Conservation (phyloP, 1,140 invertebrate genomes). For the Cyrtorhinus lividipennis region DNA sequence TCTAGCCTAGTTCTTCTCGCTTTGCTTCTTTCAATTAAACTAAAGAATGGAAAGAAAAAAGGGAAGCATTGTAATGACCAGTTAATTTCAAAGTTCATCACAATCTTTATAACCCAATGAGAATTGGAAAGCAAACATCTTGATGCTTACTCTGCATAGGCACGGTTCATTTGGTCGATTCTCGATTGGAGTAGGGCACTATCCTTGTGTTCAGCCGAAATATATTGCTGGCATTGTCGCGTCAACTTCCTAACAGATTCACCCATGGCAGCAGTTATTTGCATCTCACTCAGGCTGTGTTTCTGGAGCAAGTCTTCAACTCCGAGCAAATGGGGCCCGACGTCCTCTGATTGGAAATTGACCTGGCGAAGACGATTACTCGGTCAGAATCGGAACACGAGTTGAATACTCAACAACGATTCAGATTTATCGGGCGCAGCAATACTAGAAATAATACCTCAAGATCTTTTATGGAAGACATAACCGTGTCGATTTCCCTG, state of each 20-base stretch:
- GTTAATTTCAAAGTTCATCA: too few relatives aligned
- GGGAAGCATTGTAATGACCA: too few relatives aligned
- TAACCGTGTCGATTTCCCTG: constrained; percentile 82
- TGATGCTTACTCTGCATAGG: constrained; percentile 50
- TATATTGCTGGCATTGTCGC: constrained; percentile 39
- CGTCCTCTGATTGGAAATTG: constrained; percentile 72
- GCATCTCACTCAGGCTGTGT: constrained; percentile 79
- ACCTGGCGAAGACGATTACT: constrained; percentile 38
- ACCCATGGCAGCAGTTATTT: constrained; percentile 64
- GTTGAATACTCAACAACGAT: not conserved
- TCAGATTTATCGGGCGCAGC: too few relatives aligned
- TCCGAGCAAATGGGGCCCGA: constrained; percentile 78
- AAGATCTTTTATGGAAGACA: constrained; percentile 64
- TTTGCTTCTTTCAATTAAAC: constrained; percentile 53
- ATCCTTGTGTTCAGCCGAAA: constrained; percentile 42
- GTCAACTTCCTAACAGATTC: constrained; percentile 65
- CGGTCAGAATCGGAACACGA: too few relatives aligned
- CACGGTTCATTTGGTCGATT: constrained; percentile 52
- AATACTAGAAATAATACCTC: constrained; percentile 37
- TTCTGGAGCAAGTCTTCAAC: constrained; percentile 90
- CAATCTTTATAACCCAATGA: too few relatives aligned
- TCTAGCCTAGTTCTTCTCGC: constrained; percentile 68
- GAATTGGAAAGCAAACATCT: too few relatives aligned
- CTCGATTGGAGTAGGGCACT: constrained; percentile 49
- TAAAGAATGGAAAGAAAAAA: constrained; percentile 27